Percentiles rank a stretch among this genome's conserved stretches.
Conservation (phyloP, 2,113 vertebrate species). For the Antennarius striatus region DNA sequence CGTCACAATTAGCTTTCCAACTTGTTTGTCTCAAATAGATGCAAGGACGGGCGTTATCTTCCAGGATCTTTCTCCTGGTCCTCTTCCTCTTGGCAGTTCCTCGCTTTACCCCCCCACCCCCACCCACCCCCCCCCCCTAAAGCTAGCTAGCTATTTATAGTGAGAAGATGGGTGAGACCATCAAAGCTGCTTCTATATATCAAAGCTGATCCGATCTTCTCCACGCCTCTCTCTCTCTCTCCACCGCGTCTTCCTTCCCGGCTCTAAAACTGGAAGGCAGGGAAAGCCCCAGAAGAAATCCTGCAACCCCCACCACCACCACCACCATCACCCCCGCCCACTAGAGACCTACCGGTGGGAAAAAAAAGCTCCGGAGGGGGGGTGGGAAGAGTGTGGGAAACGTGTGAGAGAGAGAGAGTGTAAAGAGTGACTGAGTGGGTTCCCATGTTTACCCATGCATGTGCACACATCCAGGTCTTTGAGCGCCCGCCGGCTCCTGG, state of each 20-base stretch:
- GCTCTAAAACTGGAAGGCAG: constrained; percentile 67
- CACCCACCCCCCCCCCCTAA: constrained; percentile 15
- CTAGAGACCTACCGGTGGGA: constrained; percentile 49
- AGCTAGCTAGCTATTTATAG: constrained; percentile 77
- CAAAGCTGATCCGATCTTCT: constrained; percentile 71
- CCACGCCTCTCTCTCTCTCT: constrained; percentile 36
- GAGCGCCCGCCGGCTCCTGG: constrained; percentile 22
- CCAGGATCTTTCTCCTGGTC: constrained; percentile 35
- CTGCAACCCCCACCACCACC: constrained; percentile 7
- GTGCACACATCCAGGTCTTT: constrained; percentile 34
- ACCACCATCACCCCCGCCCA: constrained; percentile 22
- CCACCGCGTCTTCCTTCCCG: constrained; percentile 56
- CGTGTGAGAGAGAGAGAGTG: constrained; percentile 51
- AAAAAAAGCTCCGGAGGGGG: constrained; percentile 25
- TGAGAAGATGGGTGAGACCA: constrained; percentile 67
- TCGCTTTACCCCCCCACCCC: not conserved
- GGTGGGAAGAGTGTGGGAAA: constrained; percentile 44
- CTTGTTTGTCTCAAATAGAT: no score
- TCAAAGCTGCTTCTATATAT: constrained; percentile 78
- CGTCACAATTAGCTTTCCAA: no score
- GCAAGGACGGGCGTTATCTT: constrained; percentile 39
- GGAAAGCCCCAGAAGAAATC: constrained; percentile 73
- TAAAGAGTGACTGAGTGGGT: constrained; percentile 34
- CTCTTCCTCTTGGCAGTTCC: constrained; percentile 56
- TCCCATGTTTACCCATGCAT: constrained; percentile 45